A percentile compares a stretch with the other conserved stretches of the same genome.
These are phyloP conservation scores for Misgurnus mizolepis DNA, from an alignment of 2,113 vertebrate species.

Conservation along the genomic window DNA sequence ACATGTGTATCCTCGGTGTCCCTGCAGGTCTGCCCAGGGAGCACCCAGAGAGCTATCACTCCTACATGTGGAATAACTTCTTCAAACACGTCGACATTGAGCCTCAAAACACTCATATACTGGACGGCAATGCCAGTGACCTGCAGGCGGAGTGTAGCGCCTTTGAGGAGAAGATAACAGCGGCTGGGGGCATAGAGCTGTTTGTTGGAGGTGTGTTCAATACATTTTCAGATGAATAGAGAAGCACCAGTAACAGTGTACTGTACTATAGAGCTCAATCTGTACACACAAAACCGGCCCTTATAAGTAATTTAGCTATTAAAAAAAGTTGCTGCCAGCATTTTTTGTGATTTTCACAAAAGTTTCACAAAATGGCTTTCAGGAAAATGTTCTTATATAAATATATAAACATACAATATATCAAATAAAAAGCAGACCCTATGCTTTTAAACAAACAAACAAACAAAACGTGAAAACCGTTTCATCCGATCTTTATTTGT, in stretches of 20 bases:
- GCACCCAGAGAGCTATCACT: conserved; percentile 95
- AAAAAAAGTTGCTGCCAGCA: no score
- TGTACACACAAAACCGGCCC: not conserved
- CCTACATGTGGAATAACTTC: conserved; percentile 99
- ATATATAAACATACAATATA: no score
- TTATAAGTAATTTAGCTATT: not conserved
- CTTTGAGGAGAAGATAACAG: conserved; percentile 89
- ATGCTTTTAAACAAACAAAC: no score
- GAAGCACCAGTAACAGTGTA: not conserved
- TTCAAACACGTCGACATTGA: conserved; percentile 94
- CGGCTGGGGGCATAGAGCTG: conserved; percentile 90
- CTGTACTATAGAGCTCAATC: not conserved
- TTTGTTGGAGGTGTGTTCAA: conserved; percentile 90
- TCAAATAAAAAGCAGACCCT: no score
- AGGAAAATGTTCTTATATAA: no score
- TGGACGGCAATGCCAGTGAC: conserved; percentile 87
- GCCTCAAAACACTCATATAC: conserved; percentile 88
- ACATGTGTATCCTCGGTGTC: not conserved
- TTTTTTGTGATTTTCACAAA: no score
- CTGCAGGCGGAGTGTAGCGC: conserved; percentile 83
- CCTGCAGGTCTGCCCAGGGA: conserved; percentile 85
- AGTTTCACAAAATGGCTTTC: no score
- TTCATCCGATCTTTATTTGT: no score
- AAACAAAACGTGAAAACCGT: no score
- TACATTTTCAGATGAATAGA: not conserved